A percentile compares a stretch with the other conserved stretches of the same genome.
Conservation (phyloP, 2,797 vertebrate species). For the Crocodylus rhombifer region DNA sequence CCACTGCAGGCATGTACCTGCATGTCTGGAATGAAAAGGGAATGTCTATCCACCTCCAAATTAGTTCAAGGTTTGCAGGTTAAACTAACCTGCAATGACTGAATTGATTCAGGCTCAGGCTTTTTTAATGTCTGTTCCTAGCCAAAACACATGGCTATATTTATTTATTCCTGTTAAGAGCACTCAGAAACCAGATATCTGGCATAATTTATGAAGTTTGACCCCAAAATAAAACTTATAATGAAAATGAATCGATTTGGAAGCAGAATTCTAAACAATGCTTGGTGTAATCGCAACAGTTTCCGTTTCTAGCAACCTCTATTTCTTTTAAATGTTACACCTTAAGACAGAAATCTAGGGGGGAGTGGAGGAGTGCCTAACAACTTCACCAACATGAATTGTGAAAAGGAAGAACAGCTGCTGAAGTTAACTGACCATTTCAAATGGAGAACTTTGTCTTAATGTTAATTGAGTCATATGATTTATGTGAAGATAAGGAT, state of each 20-base stretch:
- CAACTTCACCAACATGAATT: neutral
- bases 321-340: neutral
- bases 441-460: neutral
- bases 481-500: neutral
- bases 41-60: too few species aligned
- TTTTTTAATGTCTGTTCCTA: too few species aligned
- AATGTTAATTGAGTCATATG: neutral
- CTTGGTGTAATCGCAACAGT: neutral
- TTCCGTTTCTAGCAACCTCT: neutral
- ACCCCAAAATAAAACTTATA: neutral
- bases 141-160: neutral
- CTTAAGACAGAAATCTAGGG: neutral
- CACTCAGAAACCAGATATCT: accelerated
- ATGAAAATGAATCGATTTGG: neutral
- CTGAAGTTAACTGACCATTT: accelerated
- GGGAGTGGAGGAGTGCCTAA: neutral
- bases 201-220: neutral
- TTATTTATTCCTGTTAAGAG: neutral
- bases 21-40: too few species aligned
- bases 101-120: too few species aligned
- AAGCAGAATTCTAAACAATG: neutral
- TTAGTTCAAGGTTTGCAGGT: too few species aligned
- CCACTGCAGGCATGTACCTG: too few species aligned
- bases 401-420: neutral
- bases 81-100: too few species aligned